These are phyloP conservation scores for Galaxea fascicularis DNA, from an alignment of 92 coral and sea anemone species.

Conservation along the genomic window DNA sequence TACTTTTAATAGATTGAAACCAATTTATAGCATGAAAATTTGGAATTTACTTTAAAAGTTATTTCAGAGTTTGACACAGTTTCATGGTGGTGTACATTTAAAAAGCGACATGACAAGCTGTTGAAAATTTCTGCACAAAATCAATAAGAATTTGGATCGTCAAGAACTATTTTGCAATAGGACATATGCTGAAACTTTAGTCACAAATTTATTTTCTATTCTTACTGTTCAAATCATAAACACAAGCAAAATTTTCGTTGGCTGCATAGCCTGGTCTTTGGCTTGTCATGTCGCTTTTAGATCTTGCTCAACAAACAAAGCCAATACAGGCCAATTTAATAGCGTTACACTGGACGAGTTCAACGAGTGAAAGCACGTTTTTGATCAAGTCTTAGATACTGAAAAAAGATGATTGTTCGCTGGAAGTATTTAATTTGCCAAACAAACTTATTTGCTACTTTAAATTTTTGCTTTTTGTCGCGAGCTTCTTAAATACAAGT, in stretches of 20 bases:
- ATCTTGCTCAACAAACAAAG: background rate
- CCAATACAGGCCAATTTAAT: background rate
- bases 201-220: background rate
- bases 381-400: background rate
- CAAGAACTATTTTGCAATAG: background rate
- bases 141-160: background rate
- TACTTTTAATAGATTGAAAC: background rate
- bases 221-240: too few species aligned
- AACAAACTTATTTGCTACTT: background rate
- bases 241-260: too few species aligned
- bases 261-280: too few species aligned
- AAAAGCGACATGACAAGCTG: background rate
- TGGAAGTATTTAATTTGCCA: background rate
- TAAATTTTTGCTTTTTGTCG: too few species aligned
- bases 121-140: background rate
- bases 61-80: too few species aligned
- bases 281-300: background rate
- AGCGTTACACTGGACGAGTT: background rate
- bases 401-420: background rate
- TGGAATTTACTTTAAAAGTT: background rate
- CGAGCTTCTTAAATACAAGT: background rate
- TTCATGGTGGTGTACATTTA: too few species aligned
- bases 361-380: background rate
- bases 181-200: too few species aligned
- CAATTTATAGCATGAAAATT: background rate